Conservation (phyloP, 1,140 invertebrate species). For the Orchesella cincta region DNA sequence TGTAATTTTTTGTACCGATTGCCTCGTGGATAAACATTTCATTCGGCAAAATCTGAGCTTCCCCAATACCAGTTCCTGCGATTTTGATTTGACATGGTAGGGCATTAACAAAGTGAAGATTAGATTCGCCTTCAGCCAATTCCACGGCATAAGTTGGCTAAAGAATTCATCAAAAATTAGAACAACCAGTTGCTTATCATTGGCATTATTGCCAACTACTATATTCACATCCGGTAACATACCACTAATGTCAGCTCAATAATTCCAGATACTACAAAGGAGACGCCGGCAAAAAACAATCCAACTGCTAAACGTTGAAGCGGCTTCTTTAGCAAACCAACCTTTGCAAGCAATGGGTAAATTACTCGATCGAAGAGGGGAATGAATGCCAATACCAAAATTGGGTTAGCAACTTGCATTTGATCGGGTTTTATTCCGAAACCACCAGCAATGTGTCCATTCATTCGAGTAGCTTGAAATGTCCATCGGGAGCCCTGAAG, state of each 20-base stretch:
- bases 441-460: constrained; percentile 56
- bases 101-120: constrained; percentile 72
- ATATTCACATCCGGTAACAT: constrained; percentile 41
- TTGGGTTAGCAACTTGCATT: constrained; percentile 61
- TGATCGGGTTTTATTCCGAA: constrained; percentile 60
- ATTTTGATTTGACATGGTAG: constrained; percentile 59
- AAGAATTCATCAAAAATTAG: constrained; percentile 51
- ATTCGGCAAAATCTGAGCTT: constrained; percentile 48
- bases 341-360: constrained; percentile 65
- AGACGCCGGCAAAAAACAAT: constrained; percentile 75
- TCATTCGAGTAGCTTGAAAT: constrained; percentile 62
- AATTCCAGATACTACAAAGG: constrained; percentile 82
- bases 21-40: constrained; percentile 18
- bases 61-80: constrained; percentile 57
- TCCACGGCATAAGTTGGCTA: constrained; percentile 68
- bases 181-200: not conserved
- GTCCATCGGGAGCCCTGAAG: constrained; percentile 63
- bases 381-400: constrained; percentile 63
- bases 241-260: constrained; percentile 79
- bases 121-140: constrained; percentile 62
- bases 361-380: constrained; percentile 64
- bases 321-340: constrained; percentile 64
- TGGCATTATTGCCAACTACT: not conserved
- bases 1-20: constrained; percentile 41
- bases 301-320: constrained; percentile 77